Conservation (phyloP, 2,888 invertebrate genomes). For the Synanthedon tipuliformis region DNA sequence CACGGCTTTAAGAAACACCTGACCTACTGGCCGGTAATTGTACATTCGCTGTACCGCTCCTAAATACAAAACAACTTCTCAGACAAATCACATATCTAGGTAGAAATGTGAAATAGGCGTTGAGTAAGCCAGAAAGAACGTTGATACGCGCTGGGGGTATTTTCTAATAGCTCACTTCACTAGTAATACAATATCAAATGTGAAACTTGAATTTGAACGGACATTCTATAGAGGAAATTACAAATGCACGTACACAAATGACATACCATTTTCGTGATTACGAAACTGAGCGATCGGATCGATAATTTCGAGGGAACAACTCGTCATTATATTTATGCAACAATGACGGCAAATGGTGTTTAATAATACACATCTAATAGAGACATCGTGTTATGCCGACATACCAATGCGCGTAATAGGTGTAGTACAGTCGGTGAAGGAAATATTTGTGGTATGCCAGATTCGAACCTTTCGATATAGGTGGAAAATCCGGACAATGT, state of each 20-base stretch:
- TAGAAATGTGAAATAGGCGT: not conserved
- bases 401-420: not conserved
- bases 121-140: not conserved
- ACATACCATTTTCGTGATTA: constrained; percentile 24
- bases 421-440: not conserved
- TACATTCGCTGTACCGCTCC: too few relatives aligned
- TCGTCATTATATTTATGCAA: constrained; percentile 30
- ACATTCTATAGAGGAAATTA: constrained; percentile 12
- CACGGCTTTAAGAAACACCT: too few relatives aligned
- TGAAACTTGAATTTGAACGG: not conserved
- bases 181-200: not conserved
- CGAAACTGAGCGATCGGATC: constrained; percentile 24
- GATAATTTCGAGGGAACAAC: constrained; percentile 26
- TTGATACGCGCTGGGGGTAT: too few relatives aligned
- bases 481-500: too few relatives aligned
- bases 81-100: too few relatives aligned
- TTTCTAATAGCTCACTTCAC: not conserved
- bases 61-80: too few relatives aligned
- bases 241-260: constrained; percentile 20
- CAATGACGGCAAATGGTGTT: constrained; percentile 23
- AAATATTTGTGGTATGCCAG: not conserved
- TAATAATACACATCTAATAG: constrained; percentile 26
- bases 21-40: too few relatives aligned
- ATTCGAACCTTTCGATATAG: too few relatives aligned
- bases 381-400: constrained; percentile 7